Evolutionary conservation across 2,888 invertebrate species (phyloP), one percentile per base, ranked within the genome.

Genomic region (Xylocampa areola): DNA sequence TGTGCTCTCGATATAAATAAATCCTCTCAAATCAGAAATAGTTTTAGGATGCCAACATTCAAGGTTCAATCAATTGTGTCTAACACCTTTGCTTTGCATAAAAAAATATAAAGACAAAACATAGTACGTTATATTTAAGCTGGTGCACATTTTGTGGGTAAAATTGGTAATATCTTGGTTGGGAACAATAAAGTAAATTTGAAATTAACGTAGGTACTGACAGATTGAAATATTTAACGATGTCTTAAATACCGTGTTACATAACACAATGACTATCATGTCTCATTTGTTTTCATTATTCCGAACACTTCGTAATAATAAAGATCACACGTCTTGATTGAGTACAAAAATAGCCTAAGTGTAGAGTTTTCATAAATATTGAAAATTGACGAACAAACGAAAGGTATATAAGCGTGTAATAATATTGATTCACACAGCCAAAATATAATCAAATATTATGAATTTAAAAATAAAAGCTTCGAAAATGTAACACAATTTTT

Each of bases 251-350:
- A 49, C 45, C 19, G 14, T 13, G 21, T 65, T 51, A 65, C 23
- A 48, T 59, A 59, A 65, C 21, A 48, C 13, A 68, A 41, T 54
- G 35, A 48, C 41, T 59, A 60, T 52, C 54, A 35, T 54, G 72
- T 52, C 41, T 29, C 54, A 59, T 59, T 60, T 66, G 60, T 66
- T 71, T 68, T 55, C 40, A 47, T 52, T 55, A 60, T 54, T 59
- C 6, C 8, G 40, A 27, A 52, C 44, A 65, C 13, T 44, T 59
- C 11, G 30, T 51, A 47, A 21, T 23, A 27, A 50, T 39, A 50
- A 49, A 50, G 36, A 51, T 36, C 33, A 45, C 51, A 43, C 39
- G 68, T 52, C 32, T 30, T 48, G 50, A 54, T 60, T 66, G 32
- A 51, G 48, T 19, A 59, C 59, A 10, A 40, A 68, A 71, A 65